phyloP scores from a whole-genome alignment of 2,113 vertebrate species.

The Lipotes vexillifer region DNA sequence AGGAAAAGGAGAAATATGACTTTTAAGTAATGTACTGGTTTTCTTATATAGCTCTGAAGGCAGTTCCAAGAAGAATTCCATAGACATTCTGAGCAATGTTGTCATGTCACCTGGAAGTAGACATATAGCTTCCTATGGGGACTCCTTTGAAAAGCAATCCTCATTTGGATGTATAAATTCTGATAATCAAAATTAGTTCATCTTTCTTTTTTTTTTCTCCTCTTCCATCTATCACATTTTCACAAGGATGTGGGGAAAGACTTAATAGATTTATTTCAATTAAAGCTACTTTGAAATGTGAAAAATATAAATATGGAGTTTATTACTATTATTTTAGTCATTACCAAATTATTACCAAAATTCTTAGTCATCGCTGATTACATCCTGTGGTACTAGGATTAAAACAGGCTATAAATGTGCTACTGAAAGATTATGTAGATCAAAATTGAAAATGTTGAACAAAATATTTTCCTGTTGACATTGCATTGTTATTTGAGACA shows the following conservation, averaged over 20 bases:
- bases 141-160: neutral
- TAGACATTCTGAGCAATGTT: neutral
- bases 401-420: neutral
- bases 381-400: neutral
- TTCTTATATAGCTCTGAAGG: neutral
- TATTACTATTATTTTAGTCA: neutral
- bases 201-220: neutral
- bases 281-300: constrained; percentile 19
- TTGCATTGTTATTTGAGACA: neutral
- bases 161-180: neutral
- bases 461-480: neutral
- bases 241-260: neutral
- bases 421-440: neutral
- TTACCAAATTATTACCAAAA: neutral
- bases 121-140: neutral
- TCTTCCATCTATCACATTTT: neutral
- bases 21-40: neutral
- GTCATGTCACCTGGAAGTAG: neutral
- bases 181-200: neutral
- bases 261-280: neutral
- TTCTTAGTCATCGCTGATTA: neutral
- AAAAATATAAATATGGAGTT: neutral
- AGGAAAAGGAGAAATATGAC: neutral
- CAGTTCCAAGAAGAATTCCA: neutral
- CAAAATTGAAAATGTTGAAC: neutral